These are phyloP conservation scores for Camponotus floridanus DNA, from an alignment of 1,140 invertebrate genomes.

Conservation along the genomic window DNA sequence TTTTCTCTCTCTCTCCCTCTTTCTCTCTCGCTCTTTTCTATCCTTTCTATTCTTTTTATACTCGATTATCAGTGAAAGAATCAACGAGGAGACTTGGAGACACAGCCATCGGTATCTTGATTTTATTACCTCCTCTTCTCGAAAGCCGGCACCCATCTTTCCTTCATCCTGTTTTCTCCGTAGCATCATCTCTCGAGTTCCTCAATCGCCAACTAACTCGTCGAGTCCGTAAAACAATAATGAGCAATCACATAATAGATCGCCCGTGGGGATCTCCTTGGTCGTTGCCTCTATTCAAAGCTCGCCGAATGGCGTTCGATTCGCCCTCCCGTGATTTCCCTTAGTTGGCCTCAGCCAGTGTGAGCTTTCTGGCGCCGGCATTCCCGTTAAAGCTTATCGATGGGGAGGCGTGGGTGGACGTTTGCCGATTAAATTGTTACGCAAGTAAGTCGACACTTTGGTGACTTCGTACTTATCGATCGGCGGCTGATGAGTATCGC, in stretches of 20 bases:
- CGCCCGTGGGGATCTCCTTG: conserved; percentile 35
- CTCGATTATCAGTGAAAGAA: conserved; percentile 58
- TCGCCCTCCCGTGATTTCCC: conserved; percentile 33
- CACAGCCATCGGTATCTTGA: conserved; percentile 49
- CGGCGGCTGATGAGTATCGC: conserved; percentile 54
- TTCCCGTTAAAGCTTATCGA: conserved; percentile 54
- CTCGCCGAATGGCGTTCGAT: conserved; percentile 44
- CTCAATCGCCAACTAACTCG: conserved; percentile 44
- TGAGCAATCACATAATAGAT: conserved; percentile 70
- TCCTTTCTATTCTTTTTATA: background rate
- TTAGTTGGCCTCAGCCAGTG: conserved; percentile 22
- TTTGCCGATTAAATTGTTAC: conserved; percentile 62
- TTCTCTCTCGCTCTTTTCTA: background rate
- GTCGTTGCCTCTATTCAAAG: conserved; percentile 51
- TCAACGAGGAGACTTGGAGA: conserved; percentile 27
- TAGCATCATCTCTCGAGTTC: conserved; percentile 27
- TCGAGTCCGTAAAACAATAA: conserved; percentile 68
- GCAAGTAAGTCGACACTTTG: conserved; percentile 60
- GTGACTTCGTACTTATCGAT: conserved; percentile 61
- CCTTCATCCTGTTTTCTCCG: conserved; percentile 37
- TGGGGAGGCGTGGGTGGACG: conserved; percentile 18
- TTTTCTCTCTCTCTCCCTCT: no score
- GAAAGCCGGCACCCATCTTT: conserved; percentile 19
- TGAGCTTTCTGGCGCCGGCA: conserved; percentile 6
- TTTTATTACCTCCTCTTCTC: conserved; percentile 60